These are phyloP conservation scores for Hydractinia symbiolongicarpus DNA, from an alignment of 30 jellyfish, hydroid and myxozoan species.

Conservation along the genomic window DNA sequence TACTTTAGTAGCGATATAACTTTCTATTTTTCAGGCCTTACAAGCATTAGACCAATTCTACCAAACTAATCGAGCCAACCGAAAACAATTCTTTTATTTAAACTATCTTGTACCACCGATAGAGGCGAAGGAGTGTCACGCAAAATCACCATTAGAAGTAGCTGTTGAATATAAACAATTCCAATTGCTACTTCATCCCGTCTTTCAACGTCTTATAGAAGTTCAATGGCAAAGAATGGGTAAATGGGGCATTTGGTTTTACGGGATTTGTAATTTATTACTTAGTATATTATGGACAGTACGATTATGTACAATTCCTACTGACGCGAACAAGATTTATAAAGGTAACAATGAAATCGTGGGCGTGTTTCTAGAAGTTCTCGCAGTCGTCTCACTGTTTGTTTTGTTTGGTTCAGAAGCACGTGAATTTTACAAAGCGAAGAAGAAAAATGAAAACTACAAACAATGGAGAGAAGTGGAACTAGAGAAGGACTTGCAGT, in stretches of 20 bases:
- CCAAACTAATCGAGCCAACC: constrained; percentile 72
- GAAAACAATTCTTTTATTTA: constrained; percentile 66
- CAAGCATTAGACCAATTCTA: constrained; percentile 83
- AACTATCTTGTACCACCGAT: constrained; percentile 66
- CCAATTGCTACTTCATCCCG: constrained; percentile 76
- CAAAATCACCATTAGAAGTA: constrained; percentile 71
- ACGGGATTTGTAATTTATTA: constrained; percentile 35
- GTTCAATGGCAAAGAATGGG: constrained; percentile 82
- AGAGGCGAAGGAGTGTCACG: constrained; percentile 26
- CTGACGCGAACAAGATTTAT: constrained; percentile 21
- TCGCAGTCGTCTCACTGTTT: constrained; percentile 30
- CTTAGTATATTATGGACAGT: constrained; percentile 75
- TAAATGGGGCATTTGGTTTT: constrained; percentile 47
- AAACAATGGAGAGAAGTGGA: constrained; percentile 78
- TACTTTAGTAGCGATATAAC: too few species aligned
- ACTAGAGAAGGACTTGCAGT: constrained; percentile 54
- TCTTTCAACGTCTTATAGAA: constrained; percentile 59
- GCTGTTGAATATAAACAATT: constrained; percentile 79
- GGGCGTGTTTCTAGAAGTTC: constrained; percentile 41
- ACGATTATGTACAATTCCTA: constrained; percentile 56
- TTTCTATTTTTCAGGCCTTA: constrained; percentile 50
- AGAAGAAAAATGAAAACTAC: constrained; percentile 38
- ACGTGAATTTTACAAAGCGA: constrained; percentile 50
- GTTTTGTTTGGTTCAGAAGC: constrained; percentile 43
- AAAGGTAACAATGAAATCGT: constrained; percentile 17